phyloP scores from a whole-genome alignment of 53 echinoderm and acorn worm genomes.

The Luidia sarsii region DNA sequence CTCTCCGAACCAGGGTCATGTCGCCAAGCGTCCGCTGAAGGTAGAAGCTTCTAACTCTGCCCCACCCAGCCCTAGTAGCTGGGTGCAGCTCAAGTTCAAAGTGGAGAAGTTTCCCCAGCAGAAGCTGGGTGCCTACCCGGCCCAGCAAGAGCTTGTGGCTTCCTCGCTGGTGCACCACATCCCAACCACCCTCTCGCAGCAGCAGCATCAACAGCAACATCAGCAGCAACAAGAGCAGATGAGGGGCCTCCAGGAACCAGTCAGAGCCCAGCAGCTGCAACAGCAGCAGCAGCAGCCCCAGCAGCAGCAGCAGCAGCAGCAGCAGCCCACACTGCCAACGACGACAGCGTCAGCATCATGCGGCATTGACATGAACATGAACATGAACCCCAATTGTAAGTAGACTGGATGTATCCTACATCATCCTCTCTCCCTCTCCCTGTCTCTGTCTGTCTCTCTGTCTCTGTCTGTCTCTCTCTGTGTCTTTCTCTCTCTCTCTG shows the following conservation, averaged over 20 bases:
- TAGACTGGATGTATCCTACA: too few relatives aligned
- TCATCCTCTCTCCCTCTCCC: too few relatives aligned
- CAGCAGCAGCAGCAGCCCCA: constrained; percentile 40
- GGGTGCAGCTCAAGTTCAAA: constrained; percentile 58
- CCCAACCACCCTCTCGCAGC: constrained; percentile 10
- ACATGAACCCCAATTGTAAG: constrained; percentile 51
- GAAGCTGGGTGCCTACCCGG: constrained; percentile 53
- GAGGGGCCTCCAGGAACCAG: neutral
- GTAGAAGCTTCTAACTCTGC: constrained; percentile 27
- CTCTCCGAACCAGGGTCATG: constrained; percentile 41
- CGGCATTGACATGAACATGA: constrained; percentile 48
- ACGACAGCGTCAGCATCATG: constrained; percentile 28
- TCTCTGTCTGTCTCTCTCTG: too few relatives aligned
- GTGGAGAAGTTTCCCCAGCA: constrained; percentile 58
- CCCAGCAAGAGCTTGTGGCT: constrained; percentile 52
- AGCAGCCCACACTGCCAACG: constrained; percentile 10
- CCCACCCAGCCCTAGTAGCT: constrained; percentile 53
- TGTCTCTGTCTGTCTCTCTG: too few relatives aligned
- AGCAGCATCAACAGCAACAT: constrained; percentile 25
- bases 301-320: constrained; percentile 40
- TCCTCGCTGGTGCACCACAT: constrained; percentile 36
- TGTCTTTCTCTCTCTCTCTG: neutral
- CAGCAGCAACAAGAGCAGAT: constrained; percentile 18
- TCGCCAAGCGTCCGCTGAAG: constrained; percentile 19
- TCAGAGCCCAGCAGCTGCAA: constrained; percentile 13